These are phyloP conservation scores for Oryzias woworae DNA, from an alignment of 2,113 vertebrate genomes.

Conservation along the genomic window DNA sequence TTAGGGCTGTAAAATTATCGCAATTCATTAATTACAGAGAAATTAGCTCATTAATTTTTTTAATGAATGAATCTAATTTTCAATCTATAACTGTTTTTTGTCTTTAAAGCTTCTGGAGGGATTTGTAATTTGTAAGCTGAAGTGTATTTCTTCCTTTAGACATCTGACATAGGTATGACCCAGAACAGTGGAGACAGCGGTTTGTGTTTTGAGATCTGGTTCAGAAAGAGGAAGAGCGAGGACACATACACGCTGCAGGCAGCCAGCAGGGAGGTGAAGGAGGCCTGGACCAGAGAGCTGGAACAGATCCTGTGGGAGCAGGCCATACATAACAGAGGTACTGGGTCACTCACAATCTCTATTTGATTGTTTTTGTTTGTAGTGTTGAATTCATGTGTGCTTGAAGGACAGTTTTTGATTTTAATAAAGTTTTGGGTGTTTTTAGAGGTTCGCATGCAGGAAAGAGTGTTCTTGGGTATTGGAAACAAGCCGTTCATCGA, in stretches of 20 bases:
- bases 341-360: constrained; percentile 29
- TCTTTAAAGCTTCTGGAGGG: no score
- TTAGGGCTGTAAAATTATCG: no score
- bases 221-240: constrained; percentile 77
- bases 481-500: constrained; percentile 83
- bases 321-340: constrained; percentile 77
- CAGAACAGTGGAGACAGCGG: constrained; percentile 76
- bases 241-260: constrained; percentile 78
- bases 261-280: constrained; percentile 62
- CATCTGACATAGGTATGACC: constrained; percentile 79
- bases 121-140: no score
- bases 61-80: no score
- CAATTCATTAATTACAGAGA: no score
- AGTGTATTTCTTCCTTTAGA: constrained; percentile 53
- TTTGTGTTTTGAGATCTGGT: constrained; percentile 82
- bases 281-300: constrained; percentile 77
- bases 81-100: no score
- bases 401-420: no score
- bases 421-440: constrained; percentile 3
- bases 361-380: background rate
- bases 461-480: constrained; percentile 81
- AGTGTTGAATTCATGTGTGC: background rate
- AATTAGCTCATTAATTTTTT: no score
- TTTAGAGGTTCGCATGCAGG: constrained; percentile 81
- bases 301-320: constrained; percentile 81